Evolutionary conservation across 1,140 invertebrate species (phyloP).

Genomic region (Drosophila burlai): DNA sequence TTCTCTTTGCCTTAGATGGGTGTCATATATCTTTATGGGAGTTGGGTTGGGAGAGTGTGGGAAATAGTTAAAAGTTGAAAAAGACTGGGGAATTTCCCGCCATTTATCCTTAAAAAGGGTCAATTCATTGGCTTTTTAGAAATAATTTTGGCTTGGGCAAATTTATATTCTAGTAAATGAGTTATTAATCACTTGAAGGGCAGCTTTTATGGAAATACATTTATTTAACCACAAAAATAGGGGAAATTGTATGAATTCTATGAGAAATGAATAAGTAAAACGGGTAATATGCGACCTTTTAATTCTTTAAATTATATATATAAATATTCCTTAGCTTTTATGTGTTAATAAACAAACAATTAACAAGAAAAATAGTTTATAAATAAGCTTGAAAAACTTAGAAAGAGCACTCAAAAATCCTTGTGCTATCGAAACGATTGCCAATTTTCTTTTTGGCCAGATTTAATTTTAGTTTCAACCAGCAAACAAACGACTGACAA

Average conservation of each 20-base stretch:
- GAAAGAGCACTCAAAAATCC: neutral
- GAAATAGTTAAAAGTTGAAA: neutral
- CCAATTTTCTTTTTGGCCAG: neutral
- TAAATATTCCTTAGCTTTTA: no score
- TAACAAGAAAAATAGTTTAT: no score
- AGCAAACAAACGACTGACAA: constrained; percentile 20
- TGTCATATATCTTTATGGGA: constrained; percentile 19
- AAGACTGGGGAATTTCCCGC: neutral
- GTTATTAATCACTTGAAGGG: neutral
- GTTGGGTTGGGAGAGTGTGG: neutral
- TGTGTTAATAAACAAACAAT: no score
- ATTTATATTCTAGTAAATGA: neutral
- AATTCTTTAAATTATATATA: neutral
- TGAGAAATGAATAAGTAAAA: no score
- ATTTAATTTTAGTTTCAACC: constrained; percentile 34
- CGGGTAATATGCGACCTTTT: neutral
- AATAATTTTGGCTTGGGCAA: neutral
- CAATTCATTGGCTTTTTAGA: no score
- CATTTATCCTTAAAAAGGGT: constrained; percentile 3
- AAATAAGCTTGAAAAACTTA: no score
- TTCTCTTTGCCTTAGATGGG: constrained; percentile 4
- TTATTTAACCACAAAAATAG: neutral
- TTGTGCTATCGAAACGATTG: neutral
- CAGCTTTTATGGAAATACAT: neutral
- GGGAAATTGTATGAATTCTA: no score